Conservation (phyloP, 23 tunicate genomes). For the Ascidia mentula region DNA sequence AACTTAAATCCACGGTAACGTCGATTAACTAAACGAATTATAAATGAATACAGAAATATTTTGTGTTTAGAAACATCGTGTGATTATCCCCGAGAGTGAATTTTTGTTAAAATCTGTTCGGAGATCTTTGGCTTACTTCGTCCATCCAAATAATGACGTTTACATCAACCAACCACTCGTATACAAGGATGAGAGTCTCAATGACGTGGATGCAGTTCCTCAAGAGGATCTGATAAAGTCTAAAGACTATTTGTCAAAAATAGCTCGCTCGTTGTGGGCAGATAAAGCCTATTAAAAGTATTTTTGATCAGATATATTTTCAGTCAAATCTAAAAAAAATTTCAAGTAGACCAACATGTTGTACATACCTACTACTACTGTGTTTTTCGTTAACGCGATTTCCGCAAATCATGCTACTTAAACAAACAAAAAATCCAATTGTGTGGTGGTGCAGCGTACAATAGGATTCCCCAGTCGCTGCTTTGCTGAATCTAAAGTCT, state of each 20-base stretch:
- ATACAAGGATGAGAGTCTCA: not conserved
- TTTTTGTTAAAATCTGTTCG: constrained; percentile 2
- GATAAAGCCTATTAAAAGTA: not conserved
- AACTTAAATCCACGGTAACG: constrained; percentile 23
- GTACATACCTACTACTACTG: too few species aligned
- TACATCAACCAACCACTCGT: constrained; percentile 11
- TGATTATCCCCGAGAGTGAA: not conserved
- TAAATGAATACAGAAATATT: not conserved
- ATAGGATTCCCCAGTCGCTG: too few species aligned
- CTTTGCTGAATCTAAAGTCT: too few species aligned
- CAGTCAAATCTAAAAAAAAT: too few species aligned
- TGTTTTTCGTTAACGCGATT: too few species aligned
- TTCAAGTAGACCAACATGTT: too few species aligned
- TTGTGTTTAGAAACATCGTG: not conserved
- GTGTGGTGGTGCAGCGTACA: too few species aligned
- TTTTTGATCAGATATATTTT: too few species aligned
- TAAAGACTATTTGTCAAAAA: not conserved
- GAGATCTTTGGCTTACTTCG: constrained; percentile 42
- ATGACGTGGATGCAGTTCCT: not conserved
- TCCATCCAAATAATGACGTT: constrained; percentile 37
- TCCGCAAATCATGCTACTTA: too few species aligned
- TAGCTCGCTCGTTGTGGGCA: not conserved
- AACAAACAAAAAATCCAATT: too few species aligned
- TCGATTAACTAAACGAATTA: too few species aligned
- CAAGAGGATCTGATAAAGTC: not conserved